Conservation (phyloP, 2,888 invertebrate genomes). For the Polymixis flavicincta region DNA sequence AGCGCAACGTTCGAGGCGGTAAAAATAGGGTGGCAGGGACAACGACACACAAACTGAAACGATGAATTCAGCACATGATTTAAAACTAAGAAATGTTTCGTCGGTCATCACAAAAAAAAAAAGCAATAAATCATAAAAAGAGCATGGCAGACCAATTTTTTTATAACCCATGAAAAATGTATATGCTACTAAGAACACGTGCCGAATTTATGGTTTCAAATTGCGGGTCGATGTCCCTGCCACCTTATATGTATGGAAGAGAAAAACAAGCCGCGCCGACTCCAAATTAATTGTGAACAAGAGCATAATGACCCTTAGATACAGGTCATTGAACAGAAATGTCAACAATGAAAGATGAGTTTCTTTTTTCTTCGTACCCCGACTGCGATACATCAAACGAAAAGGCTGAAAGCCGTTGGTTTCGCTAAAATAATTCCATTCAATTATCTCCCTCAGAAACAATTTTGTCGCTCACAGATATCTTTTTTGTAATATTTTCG, state of each 20-base stretch:
- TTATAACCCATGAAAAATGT: no score
- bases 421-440: slow-evolving; percentile 7
- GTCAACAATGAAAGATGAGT: slow-evolving; percentile 36
- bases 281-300: slow-evolving; percentile 12
- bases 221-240: no score
- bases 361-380: background rate
- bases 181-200: no score
- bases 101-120: no score
- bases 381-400: slow-evolving; percentile 20
- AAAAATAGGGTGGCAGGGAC: no score
- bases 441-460: slow-evolving; percentile 32
- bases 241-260: background rate
- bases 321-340: slow-evolving; percentile 31
- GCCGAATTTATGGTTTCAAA: no score
- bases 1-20: no score
- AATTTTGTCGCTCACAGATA: slow-evolving; percentile 7
- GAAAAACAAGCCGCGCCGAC: background rate
- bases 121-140: no score
- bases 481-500: slow-evolving; percentile 1
- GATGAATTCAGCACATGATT: no score
- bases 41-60: no score
- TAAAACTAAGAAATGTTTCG: no score
- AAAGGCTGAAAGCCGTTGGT: slow-evolving; percentile 21
- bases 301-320: slow-evolving; percentile 1
- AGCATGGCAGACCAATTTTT: no score